Conservation (phyloP, 2,113 vertebrate genomes). For the Bambusicola thoracicus region DNA sequence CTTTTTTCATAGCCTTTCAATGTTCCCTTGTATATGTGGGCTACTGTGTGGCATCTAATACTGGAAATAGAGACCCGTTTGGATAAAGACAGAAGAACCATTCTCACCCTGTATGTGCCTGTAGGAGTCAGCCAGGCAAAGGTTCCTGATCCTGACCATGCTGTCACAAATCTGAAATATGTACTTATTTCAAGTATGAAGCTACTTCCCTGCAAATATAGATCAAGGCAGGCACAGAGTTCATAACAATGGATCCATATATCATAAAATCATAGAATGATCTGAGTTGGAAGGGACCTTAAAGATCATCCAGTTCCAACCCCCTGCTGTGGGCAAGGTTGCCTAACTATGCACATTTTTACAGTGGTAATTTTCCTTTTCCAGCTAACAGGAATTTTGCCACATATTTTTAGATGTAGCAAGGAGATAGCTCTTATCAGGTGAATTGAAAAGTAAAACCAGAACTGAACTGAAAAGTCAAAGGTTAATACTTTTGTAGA, state of each 20-base stretch:
- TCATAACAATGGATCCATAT: not conserved
- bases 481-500: not conserved
- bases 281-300: no score
- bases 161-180: not conserved
- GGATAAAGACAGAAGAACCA: not conserved
- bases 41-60: not conserved
- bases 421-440: not conserved
- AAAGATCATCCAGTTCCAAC: no score
- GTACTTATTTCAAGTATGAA: not conserved
- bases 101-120: rapidly evolving
- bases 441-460: not conserved
- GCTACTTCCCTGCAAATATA: not conserved
- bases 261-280: no score
- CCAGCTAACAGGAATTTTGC: not conserved
- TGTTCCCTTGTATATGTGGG: not conserved
- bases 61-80: not conserved
- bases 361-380: not conserved
- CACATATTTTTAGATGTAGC: not conserved
- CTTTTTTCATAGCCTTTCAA: not conserved
- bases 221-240: not conserved
- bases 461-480: not conserved
- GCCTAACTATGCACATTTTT: not conserved
- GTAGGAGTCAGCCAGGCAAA: not conserved
- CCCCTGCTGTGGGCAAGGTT: no score
- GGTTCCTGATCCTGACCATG: not conserved